Base-by-base conservation (phyloP, 1,140 invertebrate genomes). In the Brachionus manjavacas region DNA sequence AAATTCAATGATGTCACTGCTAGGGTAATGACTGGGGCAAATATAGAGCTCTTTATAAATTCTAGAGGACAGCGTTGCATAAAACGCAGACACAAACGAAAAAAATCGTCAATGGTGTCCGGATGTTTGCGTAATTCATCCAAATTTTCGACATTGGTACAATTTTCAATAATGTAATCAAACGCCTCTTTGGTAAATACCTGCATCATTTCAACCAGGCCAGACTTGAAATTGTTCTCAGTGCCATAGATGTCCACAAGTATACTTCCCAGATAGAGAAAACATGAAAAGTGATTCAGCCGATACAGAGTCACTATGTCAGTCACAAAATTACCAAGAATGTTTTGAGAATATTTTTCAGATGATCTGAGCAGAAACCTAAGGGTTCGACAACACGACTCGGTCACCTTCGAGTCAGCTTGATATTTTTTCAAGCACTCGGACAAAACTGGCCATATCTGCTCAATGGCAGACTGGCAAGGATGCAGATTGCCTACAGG, bases 101-200 rank as follows among this genome's bases (percentile, higher is more conserved):
- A 99, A 83, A 98, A 92, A 88, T 99, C 97, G 88, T 99, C 97
- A 0, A 99, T 95, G 0, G 96, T 99, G 86, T 99, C 97, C 0
- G 97, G 96, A 91, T 98, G 94, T 89, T 97, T 94, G 84, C 93
- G 91, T 8, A 98, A 89, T 1, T 94, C 94, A 92, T 92, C 89
- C 46, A 88, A 88, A 85, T 90, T 88, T 88, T 95, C 93, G 97
- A 91, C 86, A 96, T 88, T 64, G 91, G 90, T 88, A 98, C 95
- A 46, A 96, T 95, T 60, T 94, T 94, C 80, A 92, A 92, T 86
- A 96, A 93, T 87, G 97, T 93, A 52, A 93, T 94, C 90, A 74
- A 86, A 81, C 35, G 25, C 55, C 66, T 66, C 14, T 43, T 83
- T 46, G 25, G 55, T 84, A 76, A 74, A 52, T 4, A 91, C 91